phyloP scores from a whole-genome alignment of 2,113 vertebrate species.

The Melospiza georgiana region DNA sequence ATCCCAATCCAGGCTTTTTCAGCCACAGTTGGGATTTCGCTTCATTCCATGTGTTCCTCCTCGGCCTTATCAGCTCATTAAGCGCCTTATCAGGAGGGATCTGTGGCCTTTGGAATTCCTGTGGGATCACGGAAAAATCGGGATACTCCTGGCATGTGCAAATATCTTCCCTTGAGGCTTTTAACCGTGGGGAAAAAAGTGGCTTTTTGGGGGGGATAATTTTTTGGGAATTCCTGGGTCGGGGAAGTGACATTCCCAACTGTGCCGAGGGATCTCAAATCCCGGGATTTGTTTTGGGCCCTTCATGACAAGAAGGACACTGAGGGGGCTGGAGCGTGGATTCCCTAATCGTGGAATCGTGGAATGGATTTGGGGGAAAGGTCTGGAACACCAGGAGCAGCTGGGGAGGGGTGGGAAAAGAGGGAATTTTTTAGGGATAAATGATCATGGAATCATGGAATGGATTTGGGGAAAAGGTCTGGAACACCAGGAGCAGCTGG shows the following conservation, averaged over 20 bases:
- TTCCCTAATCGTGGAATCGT: background rate
- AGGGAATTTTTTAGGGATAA: no score
- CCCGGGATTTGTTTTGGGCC: accelerated
- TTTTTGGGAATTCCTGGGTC: background rate
- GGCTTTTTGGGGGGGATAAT: background rate
- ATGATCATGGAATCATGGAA: no score
- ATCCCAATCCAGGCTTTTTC: background rate
- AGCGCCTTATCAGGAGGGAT: background rate
- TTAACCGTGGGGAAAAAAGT: background rate
- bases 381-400: background rate
- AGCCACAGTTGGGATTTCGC: background rate
- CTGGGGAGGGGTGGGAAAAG: no score
- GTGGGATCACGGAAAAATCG: background rate
- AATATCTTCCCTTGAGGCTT: background rate
- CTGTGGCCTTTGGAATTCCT: background rate
- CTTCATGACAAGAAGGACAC: background rate
- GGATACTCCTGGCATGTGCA: background rate
- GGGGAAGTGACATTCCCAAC: background rate
- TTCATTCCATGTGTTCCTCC: background rate
- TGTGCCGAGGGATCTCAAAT: background rate
- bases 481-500: no score
- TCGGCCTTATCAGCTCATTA: background rate
- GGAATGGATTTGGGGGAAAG: background rate
- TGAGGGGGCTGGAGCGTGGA: background rate
- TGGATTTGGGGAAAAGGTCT: no score